Evolutionary conservation across 2,797 vertebrate genomes (phyloP).

Genomic region (Pyrocephalus nanus): DNA sequence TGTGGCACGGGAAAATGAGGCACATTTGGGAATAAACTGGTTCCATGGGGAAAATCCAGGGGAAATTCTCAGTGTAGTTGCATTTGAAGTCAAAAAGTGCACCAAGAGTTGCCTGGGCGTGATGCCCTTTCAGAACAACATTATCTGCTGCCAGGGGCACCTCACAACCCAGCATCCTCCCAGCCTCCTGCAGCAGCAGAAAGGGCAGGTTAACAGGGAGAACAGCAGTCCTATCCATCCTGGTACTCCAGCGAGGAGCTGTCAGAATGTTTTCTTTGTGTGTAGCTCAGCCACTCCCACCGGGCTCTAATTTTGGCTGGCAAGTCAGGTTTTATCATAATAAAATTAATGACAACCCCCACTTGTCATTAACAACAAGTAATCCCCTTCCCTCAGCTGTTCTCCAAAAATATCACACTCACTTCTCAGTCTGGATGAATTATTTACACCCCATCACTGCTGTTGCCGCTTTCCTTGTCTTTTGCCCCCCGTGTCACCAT

Average conservation of each 20-base stretch:
- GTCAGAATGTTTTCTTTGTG: neutral
- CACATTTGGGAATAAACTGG: neutral
- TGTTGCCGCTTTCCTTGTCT: neutral
- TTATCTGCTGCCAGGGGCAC: neutral
- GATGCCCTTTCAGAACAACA: neutral
- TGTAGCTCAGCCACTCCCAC: neutral
- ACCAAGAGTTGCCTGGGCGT: neutral
- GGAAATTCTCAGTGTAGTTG: neutral
- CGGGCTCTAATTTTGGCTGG: neutral
- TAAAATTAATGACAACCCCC: neutral
- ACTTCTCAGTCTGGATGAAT: neutral
- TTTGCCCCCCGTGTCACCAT: neutral
- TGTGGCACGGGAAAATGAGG: neutral
- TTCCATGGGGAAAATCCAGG: neutral
- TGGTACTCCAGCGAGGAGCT: neutral
- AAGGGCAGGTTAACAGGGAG: neutral
- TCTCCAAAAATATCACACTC: neutral
- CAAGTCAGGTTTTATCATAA: neutral
- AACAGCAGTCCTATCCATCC: fast-evolving
- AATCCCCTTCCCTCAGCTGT: neutral
- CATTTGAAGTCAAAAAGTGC: neutral
- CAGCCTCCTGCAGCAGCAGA: neutral
- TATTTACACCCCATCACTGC: neutral
- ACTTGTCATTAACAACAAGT: neutral
- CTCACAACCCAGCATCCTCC: neutral